Percentiles rank a stretch among this genome's conserved stretches.
These are phyloP conservation scores for Leptinotarsa haldemani DNA, from an alignment of 2,888 invertebrate genomes.

Conservation along the genomic window DNA sequence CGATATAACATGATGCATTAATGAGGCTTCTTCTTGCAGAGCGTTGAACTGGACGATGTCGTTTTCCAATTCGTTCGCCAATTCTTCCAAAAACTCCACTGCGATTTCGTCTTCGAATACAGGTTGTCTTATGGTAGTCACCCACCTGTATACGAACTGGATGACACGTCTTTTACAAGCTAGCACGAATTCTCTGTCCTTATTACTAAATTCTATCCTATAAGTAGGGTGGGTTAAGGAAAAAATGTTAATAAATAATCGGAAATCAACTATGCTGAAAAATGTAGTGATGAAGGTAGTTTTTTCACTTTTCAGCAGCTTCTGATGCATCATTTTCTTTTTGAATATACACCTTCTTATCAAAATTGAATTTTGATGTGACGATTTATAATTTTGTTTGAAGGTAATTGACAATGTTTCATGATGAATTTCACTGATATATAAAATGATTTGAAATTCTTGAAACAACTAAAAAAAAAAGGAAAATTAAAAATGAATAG, in stretches of 20 bases:
- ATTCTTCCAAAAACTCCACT: constrained; percentile 80
- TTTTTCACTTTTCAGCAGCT: too few relatives aligned
- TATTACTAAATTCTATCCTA: constrained; percentile 70
- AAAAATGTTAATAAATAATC: constrained; percentile 27
- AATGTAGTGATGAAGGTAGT: too few relatives aligned
- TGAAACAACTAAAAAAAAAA: too few relatives aligned
- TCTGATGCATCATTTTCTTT: too few relatives aligned
- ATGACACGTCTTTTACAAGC: constrained; percentile 81
- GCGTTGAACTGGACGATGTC: constrained; percentile 72
- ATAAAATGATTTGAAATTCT: too few relatives aligned
- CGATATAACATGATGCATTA: constrained; percentile 77
- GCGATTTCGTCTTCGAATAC: constrained; percentile 81
- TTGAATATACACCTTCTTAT: too few relatives aligned
- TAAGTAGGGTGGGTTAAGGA: constrained; percentile 64
- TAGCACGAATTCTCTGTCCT: constrained; percentile 75
- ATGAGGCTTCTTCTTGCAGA: constrained; percentile 75
- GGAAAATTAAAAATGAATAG: too few relatives aligned
- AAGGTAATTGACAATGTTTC: too few relatives aligned
- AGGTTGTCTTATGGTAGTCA: constrained; percentile 76
- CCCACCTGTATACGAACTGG: constrained; percentile 83
- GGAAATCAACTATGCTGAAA: too few relatives aligned
- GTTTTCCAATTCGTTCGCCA: constrained; percentile 76
- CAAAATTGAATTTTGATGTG: too few relatives aligned
- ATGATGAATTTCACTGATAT: too few relatives aligned
- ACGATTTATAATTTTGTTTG: too few relatives aligned